Conservation (phyloP, 2,888 invertebrate species). For the Caenorhabditis doughertyi region DNA sequence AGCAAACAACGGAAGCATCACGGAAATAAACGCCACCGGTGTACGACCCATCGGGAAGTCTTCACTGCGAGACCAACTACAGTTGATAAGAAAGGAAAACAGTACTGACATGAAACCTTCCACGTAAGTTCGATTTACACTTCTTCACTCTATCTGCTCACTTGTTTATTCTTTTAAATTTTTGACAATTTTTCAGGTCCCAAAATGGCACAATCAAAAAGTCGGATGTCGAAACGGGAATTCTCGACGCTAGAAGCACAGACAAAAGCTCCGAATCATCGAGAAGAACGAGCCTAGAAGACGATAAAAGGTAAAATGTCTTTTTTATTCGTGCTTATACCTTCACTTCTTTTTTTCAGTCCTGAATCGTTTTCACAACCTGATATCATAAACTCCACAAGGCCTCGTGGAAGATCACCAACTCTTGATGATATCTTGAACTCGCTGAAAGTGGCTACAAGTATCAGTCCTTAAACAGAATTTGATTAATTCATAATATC, state of each 20-base stretch:
- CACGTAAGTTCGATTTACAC: conserved; percentile 31
- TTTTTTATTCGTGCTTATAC: neutral
- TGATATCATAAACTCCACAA: conserved; percentile 58
- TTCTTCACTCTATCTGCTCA: neutral
- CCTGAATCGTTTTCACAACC: conserved; percentile 55
- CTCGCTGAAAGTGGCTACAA: conserved; percentile 58
- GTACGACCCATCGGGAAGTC: conserved; percentile 60
- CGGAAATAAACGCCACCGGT: conserved; percentile 44
- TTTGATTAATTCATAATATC: neutral
- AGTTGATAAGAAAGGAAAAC: conserved; percentile 59
- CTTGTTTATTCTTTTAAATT: too few species aligned
- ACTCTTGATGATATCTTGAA: conserved; percentile 62
- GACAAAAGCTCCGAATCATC: conserved; percentile 44
- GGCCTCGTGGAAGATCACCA: conserved; percentile 58
- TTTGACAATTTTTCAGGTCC: conserved; percentile 10
- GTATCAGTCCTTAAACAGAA: conserved; percentile 34
- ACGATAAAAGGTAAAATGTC: conserved; percentile 38
- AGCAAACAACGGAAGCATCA: conserved; percentile 31
- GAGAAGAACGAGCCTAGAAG: conserved; percentile 49
- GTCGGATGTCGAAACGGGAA: conserved; percentile 25
- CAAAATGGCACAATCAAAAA: conserved; percentile 42
- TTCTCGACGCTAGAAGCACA: conserved; percentile 46
- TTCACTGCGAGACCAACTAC: conserved; percentile 62
- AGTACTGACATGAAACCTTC: conserved; percentile 48
- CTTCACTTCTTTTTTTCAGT: conserved; percentile 29